phyloP scores from a whole-genome alignment of 2,797 vertebrate species.

The Rallus crepitans region DNA sequence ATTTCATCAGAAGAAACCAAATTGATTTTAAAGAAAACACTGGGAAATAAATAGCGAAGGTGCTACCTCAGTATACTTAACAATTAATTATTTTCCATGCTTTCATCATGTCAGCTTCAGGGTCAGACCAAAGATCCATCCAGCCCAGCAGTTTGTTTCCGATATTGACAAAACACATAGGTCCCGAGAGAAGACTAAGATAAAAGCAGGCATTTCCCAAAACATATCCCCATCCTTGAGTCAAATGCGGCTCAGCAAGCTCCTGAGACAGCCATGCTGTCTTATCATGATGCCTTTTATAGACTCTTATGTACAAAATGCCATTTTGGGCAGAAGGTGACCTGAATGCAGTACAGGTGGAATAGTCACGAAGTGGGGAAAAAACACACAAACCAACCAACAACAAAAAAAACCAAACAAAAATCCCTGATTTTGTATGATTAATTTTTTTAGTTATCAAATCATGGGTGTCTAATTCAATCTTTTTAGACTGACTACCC shows the following conservation, averaged over 20 bases:
- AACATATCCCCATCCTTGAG: neutral
- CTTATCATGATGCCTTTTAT: neutral
- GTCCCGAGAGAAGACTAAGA: neutral
- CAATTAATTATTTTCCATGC: neutral
- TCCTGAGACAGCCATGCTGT: neutral
- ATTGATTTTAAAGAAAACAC: neutral
- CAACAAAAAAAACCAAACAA: accelerated
- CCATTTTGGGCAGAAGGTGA: neutral
- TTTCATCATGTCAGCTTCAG: neutral
- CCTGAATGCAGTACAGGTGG: neutral
- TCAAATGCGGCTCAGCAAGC: neutral
- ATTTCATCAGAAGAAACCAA: neutral
- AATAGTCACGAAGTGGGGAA: neutral
- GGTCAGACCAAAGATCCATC: neutral
- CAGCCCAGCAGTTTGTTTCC: neutral
- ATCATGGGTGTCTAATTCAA: neutral
- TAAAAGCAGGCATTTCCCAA: neutral
- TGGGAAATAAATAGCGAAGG: neutral
- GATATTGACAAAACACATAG: neutral
- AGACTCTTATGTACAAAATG: neutral
- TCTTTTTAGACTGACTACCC: neutral
- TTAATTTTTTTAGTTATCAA: neutral
- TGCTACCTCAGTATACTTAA: neutral
- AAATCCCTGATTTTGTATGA: accelerated
- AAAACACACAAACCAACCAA: neutral